Percentiles rank a stretch among this genome's conserved stretches.
phyloP scores from a whole-genome alignment of 2,797 vertebrate genomes.

The Acanthurus tractus region DNA sequence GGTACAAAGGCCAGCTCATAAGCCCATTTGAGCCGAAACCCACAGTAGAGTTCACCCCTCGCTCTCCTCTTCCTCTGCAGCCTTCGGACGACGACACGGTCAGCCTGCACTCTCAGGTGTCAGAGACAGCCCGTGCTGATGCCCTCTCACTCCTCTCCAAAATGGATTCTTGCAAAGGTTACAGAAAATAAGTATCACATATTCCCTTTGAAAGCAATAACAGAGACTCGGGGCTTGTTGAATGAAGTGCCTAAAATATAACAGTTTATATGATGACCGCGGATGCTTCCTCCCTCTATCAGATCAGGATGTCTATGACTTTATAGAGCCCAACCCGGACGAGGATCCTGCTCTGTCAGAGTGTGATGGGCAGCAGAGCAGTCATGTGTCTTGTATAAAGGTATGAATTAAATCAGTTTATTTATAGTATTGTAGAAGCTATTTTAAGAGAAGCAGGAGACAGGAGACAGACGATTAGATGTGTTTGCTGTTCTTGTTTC shows the following conservation, averaged over 20 bases:
- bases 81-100: constrained; percentile 98
- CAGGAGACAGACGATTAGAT: background rate
- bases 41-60: constrained; percentile 2
- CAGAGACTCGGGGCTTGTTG: constrained; percentile 67
- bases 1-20: too few species aligned
- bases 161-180: constrained; percentile 89
- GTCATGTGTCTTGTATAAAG: constrained; percentile 92
- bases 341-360: constrained; percentile 92
- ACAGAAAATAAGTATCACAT: constrained; percentile 75
- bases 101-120: constrained; percentile 98
- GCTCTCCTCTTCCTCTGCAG: constrained; percentile 76
- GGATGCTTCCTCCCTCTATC: constrained; percentile 82
- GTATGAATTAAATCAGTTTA: constrained; percentile 73
- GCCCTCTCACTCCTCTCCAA: constrained; percentile 90
- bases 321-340: constrained; percentile 90
- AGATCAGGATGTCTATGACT: constrained; percentile 94
- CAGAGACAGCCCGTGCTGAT: constrained; percentile 93
- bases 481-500: background rate
- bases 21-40: background rate
- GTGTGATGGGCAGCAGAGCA: constrained; percentile 87
- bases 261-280: constrained; percentile 73
- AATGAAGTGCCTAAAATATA: constrained; percentile 77
- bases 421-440: background rate
- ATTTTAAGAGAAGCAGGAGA: background rate
- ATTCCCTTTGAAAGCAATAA: constrained; percentile 73